Percentiles rank a stretch among this genome's conserved stretches.
Evolutionary conservation across 2,113 vertebrate genomes (phyloP).

Genomic region (Pteruthius melanotis): DNA sequence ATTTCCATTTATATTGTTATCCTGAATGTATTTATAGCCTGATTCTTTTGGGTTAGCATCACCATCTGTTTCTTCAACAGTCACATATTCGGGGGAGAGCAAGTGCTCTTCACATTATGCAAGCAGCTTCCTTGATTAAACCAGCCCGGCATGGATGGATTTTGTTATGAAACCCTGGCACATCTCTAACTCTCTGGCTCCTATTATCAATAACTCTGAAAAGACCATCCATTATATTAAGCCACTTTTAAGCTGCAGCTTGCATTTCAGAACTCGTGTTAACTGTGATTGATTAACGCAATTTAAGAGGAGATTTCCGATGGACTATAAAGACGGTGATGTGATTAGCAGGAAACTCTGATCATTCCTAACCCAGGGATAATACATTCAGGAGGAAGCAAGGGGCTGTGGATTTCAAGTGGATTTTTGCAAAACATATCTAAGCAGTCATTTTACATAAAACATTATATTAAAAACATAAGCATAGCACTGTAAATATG

Average conservation of each 20-base stretch:
- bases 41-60: constrained; percentile 12
- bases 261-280: constrained; percentile 32
- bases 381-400: not conserved
- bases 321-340: not conserved
- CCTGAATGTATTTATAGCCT: constrained; percentile 31
- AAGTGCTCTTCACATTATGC: constrained; percentile 2
- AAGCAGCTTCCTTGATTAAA: constrained; percentile 42
- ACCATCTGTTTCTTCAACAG: constrained; percentile 52
- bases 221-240: constrained; percentile 56
- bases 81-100: not conserved
- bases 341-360: constrained; percentile 23
- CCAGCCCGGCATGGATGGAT: not conserved
- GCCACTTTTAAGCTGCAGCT: constrained; percentile 43
- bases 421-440: not conserved
- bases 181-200: not conserved
- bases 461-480: not conserved
- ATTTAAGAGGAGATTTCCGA: constrained; percentile 40
- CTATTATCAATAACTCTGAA: constrained; percentile 42
- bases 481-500: not conserved
- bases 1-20: constrained; percentile 46
- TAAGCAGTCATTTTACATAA: not conserved
- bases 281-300: constrained; percentile 50
- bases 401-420: not conserved
- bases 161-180: constrained; percentile 48
- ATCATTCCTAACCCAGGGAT: not conserved